Evolutionary conservation across 2,113 vertebrate species (phyloP).

Genomic region (Caranx melampygus): DNA sequence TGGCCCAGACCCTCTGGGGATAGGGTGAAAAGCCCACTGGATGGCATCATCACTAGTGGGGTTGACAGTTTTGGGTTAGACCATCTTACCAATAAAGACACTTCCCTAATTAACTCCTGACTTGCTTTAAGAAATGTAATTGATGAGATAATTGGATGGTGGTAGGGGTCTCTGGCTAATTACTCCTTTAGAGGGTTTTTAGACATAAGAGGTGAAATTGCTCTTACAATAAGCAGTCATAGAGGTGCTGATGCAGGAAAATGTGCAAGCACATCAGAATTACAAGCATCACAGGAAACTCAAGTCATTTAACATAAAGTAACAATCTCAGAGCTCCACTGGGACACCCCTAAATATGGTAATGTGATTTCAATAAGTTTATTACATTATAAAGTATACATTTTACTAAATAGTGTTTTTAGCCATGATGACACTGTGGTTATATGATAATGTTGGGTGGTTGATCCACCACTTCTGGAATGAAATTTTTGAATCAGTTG

Average conservation of each 20-base stretch:
- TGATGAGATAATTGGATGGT: conserved; percentile 82
- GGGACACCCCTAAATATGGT: background rate
- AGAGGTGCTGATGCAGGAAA: conserved; percentile 53
- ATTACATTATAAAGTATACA: background rate
- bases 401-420: background rate
- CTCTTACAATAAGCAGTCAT: conserved; percentile 65
- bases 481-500: no score
- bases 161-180: conserved; percentile 78
- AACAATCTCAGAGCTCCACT: background rate
- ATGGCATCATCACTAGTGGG: conserved; percentile 57
- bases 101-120: conserved; percentile 74
- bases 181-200: conserved; percentile 67
- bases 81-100: conserved; percentile 67
- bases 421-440: background rate
- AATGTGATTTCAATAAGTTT: no score
- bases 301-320: conserved; percentile 18
- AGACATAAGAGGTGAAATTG: conserved; percentile 64
- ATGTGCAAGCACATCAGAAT: conserved; percentile 58
- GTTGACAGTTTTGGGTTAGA: conserved; percentile 75
- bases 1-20: conserved; percentile 59
- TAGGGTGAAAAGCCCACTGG: conserved; percentile 41
- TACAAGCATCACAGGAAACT: conserved; percentile 35
- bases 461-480: background rate
- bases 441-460: background rate
- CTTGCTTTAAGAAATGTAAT: conserved; percentile 77